phyloP scores from a whole-genome alignment of 2,888 invertebrate genomes.

The Xanthia togata region DNA sequence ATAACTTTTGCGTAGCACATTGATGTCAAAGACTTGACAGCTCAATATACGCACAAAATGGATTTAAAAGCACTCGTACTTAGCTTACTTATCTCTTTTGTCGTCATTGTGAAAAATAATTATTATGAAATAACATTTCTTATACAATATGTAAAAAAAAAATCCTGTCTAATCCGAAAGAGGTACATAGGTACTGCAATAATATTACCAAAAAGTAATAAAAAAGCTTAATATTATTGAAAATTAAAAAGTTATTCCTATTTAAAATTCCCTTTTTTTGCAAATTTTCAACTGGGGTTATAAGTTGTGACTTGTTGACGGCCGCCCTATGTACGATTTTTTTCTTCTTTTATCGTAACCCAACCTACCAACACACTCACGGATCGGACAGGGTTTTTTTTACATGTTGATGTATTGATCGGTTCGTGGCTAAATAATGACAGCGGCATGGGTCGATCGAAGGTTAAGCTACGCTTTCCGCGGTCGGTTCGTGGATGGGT shows the following conservation, averaged over 20 bases:
- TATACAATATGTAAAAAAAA: background rate
- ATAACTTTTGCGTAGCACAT: background rate
- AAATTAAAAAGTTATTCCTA: too few species aligned
- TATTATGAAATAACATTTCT: background rate
- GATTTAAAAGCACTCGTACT: conserved; percentile 17
- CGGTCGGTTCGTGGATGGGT: background rate
- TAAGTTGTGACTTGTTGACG: too few species aligned
- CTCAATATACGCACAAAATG: conserved; percentile 9
- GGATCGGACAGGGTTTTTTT: too few species aligned
- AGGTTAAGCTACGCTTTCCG: background rate
- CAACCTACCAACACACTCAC: too few species aligned
- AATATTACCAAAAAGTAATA: too few species aligned
- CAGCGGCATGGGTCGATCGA: background rate
- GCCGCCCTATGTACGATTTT: too few species aligned
- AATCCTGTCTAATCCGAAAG: too few species aligned
- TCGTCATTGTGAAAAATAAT: conserved; percentile 7
- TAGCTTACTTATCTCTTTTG: conserved; percentile 1
- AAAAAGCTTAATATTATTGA: too few species aligned
- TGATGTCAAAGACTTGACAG: conserved; percentile 21
- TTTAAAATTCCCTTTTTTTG: too few species aligned
- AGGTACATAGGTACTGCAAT: too few species aligned
- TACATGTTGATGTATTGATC: background rate
- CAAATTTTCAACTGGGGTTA: too few species aligned
- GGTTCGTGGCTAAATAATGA: background rate
- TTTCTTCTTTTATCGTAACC: too few species aligned